Percentiles rank a stretch among this genome's conserved stretches.
These are phyloP conservation scores for Macquaria ambigua DNA, from an alignment of 2,113 vertebrate species.

Conservation along the genomic window DNA sequence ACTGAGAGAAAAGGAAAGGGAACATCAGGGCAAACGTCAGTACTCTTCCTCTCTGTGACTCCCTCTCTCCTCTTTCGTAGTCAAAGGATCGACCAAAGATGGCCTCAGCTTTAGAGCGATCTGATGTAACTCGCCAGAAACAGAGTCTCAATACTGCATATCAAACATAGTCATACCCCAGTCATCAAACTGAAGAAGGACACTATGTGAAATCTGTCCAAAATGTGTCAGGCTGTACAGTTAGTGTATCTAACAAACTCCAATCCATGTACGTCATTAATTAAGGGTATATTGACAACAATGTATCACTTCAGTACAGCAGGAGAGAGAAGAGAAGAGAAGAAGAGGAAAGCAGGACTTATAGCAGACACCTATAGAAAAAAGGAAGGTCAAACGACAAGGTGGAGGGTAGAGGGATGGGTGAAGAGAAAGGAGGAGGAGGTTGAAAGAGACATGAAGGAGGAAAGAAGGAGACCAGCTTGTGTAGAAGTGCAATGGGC, in stretches of 20 bases:
- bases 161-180: slow-evolving; percentile 52
- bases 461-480: slow-evolving; percentile 80
- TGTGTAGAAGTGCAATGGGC: slow-evolving; percentile 87
- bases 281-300: not conserved
- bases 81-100: slow-evolving; percentile 80
- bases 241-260: slow-evolving; percentile 25
- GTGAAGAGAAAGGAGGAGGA: slow-evolving; percentile 7
- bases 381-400: not conserved
- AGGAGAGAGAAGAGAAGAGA: not conserved
- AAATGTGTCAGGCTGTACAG: slow-evolving; percentile 17
- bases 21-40: slow-evolving; percentile 68
- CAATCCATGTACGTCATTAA: slow-evolving; percentile 10
- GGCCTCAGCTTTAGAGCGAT: slow-evolving; percentile 70
- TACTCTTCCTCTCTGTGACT: slow-evolving; percentile 72
- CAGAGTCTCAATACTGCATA: slow-evolving; percentile 59
- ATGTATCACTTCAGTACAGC: not conserved
- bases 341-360: not conserved
- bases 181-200: slow-evolving; percentile 42
- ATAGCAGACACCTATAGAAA: not conserved
- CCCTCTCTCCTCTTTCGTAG: slow-evolving; percentile 52
- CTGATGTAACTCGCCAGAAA: slow-evolving; percentile 87
- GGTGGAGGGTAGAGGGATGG: not conserved
- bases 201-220: slow-evolving; percentile 57
- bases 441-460: slow-evolving; percentile 36
- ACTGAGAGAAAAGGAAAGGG: slow-evolving; percentile 67